These are phyloP conservation scores for Drosophila punjabiensis DNA, from an alignment of 1,140 invertebrate genomes.

Conservation along the genomic window DNA sequence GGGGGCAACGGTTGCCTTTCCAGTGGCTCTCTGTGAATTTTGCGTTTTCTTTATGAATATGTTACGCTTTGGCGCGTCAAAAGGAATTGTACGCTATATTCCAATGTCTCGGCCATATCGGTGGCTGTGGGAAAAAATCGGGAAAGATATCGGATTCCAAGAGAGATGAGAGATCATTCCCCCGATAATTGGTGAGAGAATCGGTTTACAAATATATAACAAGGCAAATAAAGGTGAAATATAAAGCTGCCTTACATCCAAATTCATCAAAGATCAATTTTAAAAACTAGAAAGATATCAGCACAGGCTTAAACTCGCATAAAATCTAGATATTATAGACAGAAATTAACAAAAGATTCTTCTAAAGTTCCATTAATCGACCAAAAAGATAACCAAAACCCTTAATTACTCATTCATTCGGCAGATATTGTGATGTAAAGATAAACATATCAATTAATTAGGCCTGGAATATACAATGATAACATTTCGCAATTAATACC, in stretches of 20 bases:
- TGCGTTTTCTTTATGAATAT: conserved; percentile 28
- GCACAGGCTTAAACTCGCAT: neutral
- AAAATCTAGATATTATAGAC: too few species aligned
- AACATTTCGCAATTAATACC: neutral
- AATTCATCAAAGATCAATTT: neutral
- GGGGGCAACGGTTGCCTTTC: conserved; percentile 3
- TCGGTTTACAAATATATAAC: conserved; percentile 11
- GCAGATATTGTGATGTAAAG: neutral
- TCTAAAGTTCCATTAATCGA: neutral
- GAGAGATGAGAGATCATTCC: neutral
- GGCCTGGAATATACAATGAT: neutral
- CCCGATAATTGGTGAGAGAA: neutral
- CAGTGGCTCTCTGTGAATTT: conserved; percentile 49
- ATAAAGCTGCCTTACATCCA: neutral
- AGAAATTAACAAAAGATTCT: neutral
- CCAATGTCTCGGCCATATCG: conserved; percentile 3
- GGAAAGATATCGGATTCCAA: conserved; percentile 3
- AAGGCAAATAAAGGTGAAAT: neutral
- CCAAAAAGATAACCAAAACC: neutral
- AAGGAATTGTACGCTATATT: conserved; percentile 37
- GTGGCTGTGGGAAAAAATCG: conserved; percentile 11
- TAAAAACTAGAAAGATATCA: too few species aligned
- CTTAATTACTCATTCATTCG: neutral
- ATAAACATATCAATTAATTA: conserved; percentile 6
- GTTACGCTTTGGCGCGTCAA: conserved; percentile 61